These are phyloP conservation scores for Xiphophorus maculatus DNA, from an alignment of 2,113 vertebrate species.

Conservation along the genomic window DNA sequence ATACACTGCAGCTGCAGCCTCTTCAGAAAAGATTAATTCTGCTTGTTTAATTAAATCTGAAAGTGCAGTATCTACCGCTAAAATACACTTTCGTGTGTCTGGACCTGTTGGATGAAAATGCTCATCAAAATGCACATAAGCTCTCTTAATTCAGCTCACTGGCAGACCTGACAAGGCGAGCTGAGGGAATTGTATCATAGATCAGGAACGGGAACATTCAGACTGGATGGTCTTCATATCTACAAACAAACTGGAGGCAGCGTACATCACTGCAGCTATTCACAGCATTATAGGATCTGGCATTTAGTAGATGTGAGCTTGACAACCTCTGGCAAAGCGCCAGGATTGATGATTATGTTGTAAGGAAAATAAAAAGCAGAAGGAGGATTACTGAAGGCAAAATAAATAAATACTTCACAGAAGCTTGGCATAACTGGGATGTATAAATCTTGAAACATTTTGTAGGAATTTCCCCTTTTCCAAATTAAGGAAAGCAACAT, in stretches of 20 bases:
- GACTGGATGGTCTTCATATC: background rate
- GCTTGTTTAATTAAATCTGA: slow-evolving; percentile 62
- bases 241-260: slow-evolving; percentile 11
- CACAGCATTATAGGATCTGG: slow-evolving; percentile 38
- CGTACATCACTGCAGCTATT: slow-evolving; percentile 27
- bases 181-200: background rate
- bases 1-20: slow-evolving; percentile 65
- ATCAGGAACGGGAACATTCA: slow-evolving; percentile 9
- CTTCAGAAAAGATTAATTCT: slow-evolving; percentile 62
- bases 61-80: slow-evolving; percentile 35
- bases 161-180: slow-evolving; percentile 1
- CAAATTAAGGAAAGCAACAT: slow-evolving; percentile 30
- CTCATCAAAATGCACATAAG: slow-evolving; percentile 25
- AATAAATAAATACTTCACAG: background rate
- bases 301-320: slow-evolving; percentile 35
- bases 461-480: slow-evolving; percentile 8
- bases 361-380: slow-evolving; percentile 27
- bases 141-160: slow-evolving; percentile 8
- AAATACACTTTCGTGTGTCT: slow-evolving; percentile 52
- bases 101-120: slow-evolving; percentile 50
- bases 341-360: slow-evolving; percentile 22
- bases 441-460: slow-evolving; percentile 16
- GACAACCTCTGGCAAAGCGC: slow-evolving; percentile 29
- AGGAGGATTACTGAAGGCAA: slow-evolving; percentile 11
- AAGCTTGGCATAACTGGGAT: background rate